phyloP scores from a whole-genome alignment of 2,888 invertebrate genomes.

The Trissolcus japonicus region DNA sequence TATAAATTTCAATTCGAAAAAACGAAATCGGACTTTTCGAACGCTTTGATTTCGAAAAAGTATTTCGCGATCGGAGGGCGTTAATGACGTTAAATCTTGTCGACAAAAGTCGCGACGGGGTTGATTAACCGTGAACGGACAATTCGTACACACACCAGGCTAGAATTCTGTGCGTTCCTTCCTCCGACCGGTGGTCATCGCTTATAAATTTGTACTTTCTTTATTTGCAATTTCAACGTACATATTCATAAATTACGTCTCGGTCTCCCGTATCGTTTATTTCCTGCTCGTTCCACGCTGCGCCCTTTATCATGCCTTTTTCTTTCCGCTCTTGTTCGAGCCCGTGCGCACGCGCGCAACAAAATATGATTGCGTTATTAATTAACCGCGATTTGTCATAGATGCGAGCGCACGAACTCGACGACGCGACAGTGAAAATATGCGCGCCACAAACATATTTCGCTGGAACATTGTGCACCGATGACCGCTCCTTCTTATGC shows the following conservation, averaged over 20 bases:
- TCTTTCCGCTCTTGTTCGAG: conserved; percentile 10
- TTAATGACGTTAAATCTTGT: conserved; percentile 69
- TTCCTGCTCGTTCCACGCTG: conserved; percentile 21
- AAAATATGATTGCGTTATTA: conserved; percentile 20
- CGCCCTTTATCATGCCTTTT: conserved; percentile 43
- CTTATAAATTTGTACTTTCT: conserved; percentile 48
- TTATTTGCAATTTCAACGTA: conserved; percentile 49
- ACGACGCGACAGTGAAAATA: background rate
- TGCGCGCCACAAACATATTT: background rate
- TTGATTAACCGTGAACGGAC: conserved; percentile 63
- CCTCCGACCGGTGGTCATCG: conserved; percentile 28
- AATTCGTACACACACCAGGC: conserved; percentile 33
- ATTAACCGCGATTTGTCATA: conserved; percentile 33
- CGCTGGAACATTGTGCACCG: conserved; percentile 35
- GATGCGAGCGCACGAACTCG: background rate
- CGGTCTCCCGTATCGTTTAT: conserved; percentile 46
- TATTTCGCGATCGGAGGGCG: conserved; percentile 29
- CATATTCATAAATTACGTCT: conserved; percentile 47
- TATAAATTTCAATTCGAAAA: conserved; percentile 12
- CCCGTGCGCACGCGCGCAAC: background rate
- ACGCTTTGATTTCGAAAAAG: conserved; percentile 4
- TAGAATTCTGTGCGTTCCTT: conserved; percentile 29
- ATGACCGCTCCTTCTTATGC: conserved; percentile 67
- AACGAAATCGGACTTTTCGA: background rate
- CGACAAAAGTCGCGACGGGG: conserved; percentile 53